A percentile compares a stretch with the other conserved stretches of the same genome.
Conservation (phyloP, 2,888 invertebrate genomes). For the Microctonus aethiopoides region DNA sequence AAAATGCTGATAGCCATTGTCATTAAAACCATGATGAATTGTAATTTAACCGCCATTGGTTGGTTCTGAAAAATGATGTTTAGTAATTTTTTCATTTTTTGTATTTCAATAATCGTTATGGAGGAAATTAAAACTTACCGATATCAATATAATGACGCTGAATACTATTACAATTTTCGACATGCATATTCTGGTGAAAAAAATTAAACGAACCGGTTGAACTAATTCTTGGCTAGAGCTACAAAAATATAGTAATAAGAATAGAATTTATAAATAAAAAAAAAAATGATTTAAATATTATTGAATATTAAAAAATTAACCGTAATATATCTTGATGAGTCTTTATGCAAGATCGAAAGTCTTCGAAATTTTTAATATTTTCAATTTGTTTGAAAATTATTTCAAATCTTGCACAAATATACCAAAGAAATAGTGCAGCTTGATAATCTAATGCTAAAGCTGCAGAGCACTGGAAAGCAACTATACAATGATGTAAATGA, state of each 20-base stretch:
- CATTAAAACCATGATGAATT: neutral
- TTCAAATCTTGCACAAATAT: slow-evolving; percentile 45
- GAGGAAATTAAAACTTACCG: slow-evolving; percentile 25
- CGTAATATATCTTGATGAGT: slow-evolving; percentile 35
- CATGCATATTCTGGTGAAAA: slow-evolving; percentile 28
- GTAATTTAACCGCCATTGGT: too few relatives aligned
- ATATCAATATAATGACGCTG: slow-evolving; percentile 39
- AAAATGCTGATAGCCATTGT: neutral
- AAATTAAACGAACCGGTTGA: slow-evolving; percentile 32
- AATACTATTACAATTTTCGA: slow-evolving; percentile 37
- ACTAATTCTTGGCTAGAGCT: slow-evolving; percentile 33
- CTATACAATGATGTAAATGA: slow-evolving; percentile 40
- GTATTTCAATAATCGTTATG: too few relatives aligned
- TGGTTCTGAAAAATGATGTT: too few relatives aligned
- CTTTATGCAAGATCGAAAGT: slow-evolving; percentile 14
- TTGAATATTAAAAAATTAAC: slow-evolving; percentile 26
- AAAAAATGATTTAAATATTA: neutral
- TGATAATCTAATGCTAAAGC: slow-evolving; percentile 46
- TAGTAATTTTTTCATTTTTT: too few relatives aligned
- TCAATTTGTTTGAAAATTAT: slow-evolving; percentile 32
- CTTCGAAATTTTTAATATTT: slow-evolving; percentile 10
- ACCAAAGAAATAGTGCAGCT: slow-evolving; percentile 48
- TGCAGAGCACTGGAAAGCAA: slow-evolving; percentile 35
- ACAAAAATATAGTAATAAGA: neutral
- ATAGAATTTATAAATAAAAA: too few relatives aligned